A percentile compares a stretch with the other conserved stretches of the same genome.
These are phyloP conservation scores for Trissoscelio sp. DNA, from an alignment of 2,888 invertebrate species.

Conservation along the genomic window DNA sequence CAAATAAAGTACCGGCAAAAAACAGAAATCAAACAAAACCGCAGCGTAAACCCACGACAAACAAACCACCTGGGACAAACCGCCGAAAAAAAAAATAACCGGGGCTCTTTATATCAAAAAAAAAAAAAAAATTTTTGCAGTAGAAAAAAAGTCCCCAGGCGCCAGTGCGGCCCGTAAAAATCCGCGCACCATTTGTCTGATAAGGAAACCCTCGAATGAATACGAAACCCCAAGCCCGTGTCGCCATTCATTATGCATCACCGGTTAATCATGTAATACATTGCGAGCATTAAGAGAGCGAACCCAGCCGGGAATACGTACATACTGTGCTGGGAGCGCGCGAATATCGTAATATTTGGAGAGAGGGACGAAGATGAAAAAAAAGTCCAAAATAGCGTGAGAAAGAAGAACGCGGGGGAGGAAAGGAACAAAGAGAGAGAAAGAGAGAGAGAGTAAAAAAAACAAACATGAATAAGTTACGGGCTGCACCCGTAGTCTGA, in stretches of 20 bases:
- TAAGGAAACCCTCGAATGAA: constrained; percentile 61
- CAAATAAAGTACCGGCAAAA: no score
- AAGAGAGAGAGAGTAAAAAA: constrained; percentile 20
- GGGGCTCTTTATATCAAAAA: no score
- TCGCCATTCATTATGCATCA: constrained; percentile 65
- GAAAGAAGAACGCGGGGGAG: neutral
- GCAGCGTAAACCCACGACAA: no score
- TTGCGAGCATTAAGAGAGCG: constrained; percentile 51
- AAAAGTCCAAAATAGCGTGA: constrained; percentile 21
- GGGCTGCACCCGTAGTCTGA: constrained; percentile 57
- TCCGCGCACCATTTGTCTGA: constrained; percentile 63
- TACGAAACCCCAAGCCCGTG: constrained; percentile 49
- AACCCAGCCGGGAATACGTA: constrained; percentile 56
- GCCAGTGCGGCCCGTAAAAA: constrained; percentile 51
- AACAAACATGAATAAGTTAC: constrained; percentile 64
- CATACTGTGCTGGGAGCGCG: constrained; percentile 51
- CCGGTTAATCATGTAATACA: constrained; percentile 65
- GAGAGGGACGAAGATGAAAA: constrained; percentile 37
- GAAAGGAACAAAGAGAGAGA: neutral
- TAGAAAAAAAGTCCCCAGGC: constrained; percentile 41
- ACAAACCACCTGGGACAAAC: no score
- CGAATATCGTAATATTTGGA: constrained; percentile 60
- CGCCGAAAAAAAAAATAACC: no score
- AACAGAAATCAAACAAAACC: no score
- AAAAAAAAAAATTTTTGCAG: no score